Evolutionary conservation across 2,113 vertebrate species (phyloP).

Genomic region (Sterrhoptilus dennistouni): DNA sequence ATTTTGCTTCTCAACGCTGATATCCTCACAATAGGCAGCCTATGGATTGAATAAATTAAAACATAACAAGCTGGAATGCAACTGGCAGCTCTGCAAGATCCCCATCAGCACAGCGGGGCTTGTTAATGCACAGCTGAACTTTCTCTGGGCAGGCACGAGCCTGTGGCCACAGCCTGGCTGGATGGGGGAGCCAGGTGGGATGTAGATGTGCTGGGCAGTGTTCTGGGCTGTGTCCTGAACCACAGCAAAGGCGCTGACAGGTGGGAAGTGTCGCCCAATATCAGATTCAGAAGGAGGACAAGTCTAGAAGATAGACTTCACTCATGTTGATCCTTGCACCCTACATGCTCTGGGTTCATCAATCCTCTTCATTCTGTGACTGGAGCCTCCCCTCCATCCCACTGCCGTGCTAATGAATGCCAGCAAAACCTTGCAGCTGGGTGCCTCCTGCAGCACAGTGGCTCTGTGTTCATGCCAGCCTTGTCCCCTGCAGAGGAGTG

Average conservation of each 20-base stretch:
- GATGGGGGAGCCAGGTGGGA: not conserved
- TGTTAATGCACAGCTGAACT: not conserved
- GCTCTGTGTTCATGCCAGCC: not conserved
- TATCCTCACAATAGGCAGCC: slow-evolving; percentile 65
- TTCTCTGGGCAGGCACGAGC: not conserved
- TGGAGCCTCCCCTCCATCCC: not conserved
- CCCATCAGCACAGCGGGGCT: not conserved
- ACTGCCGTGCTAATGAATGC: not conserved
- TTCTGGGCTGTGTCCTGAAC: not conserved
- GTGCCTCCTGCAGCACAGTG: not conserved
- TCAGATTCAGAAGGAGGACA: not conserved
- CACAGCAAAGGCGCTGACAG: not conserved
- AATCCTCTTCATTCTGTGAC: accelerated
- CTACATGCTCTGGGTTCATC: not conserved
- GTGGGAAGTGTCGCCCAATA: not conserved
- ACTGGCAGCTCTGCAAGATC: slow-evolving; percentile 51
- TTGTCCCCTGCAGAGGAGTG: not conserved
- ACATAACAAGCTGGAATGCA: slow-evolving; percentile 51
- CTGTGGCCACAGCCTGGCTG: not conserved
- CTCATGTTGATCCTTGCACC: not conserved
- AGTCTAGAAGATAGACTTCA: not conserved
- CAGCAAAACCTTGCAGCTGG: not conserved
- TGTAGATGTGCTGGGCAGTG: not conserved
- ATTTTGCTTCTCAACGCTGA: slow-evolving; percentile 38
- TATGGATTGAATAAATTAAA: slow-evolving; percentile 71